Base-by-base conservation (phyloP, 2,113 vertebrate species). In the Nymphicus hollandicus region DNA sequence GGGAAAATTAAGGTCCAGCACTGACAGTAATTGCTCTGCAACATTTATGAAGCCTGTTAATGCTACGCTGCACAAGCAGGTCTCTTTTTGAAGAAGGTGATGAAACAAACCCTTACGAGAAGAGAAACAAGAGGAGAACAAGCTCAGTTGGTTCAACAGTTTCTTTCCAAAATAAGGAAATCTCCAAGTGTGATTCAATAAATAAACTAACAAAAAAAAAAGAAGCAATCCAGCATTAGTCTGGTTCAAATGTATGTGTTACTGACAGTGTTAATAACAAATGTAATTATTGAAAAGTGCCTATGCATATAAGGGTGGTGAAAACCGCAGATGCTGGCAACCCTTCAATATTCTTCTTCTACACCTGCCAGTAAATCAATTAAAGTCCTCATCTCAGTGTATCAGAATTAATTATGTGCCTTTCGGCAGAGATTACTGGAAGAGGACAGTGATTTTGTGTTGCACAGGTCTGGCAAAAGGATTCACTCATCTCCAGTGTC, bases 101-200 rank as follows among this genome's bases (percentile, higher is more conserved):
- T 13, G 43, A 74, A 58, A 33, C 0, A 1, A 70, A 69, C 37
- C 29, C 15, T 44, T 8, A 25, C 0, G 5, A 50, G 33, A 18
- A 3, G 29, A 74, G 72, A 86, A 24, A 5, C 14, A 29, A 33
- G 64, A 85, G 29, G 23, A 3, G 24, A 29, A 18, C 8, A 12
- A 15, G 6, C 7, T 66, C 69, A 23, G 29, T 7, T 47, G 46
- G 27, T 18, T 37, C 82, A 46, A 52, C 9, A 11, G 9, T 11
- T 74, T 18, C 49, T 61, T 55, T 20, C 63, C 44, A 20, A 82
- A 79, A 14, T 23, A 19, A 79, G 81, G 43, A 56, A 6, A 39
- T 56, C 35, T 52, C 35, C 14, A 17, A 41, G 27, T 3, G 6
- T 7, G 8, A 15, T 23, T 22, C n/a, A 18, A 27, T 17, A 28